Evolutionary conservation across 2,888 invertebrate species (phyloP), one percentile per base, ranked within the genome.

Genomic region (Drosophila bunnanda): DNA sequence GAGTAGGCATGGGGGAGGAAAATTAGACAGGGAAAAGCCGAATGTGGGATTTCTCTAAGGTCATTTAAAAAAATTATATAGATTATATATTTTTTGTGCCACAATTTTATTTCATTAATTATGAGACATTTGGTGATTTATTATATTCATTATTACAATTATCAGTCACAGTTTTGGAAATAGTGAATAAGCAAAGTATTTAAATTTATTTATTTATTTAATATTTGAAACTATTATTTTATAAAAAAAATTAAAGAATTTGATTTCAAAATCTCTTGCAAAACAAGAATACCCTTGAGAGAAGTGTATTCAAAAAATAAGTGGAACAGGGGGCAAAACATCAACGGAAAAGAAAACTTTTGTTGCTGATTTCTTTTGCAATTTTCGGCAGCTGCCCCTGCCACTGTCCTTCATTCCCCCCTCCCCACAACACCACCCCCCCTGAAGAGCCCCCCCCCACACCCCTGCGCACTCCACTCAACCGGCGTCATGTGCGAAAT

Each of bases 341-440:
- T 60, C 59, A 59, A 60, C 57, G 50, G 59, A 34, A 50, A 59
- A 57, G 71, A 60, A 85, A 83, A 84, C 86, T 88, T 84, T 84
- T 84, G 75, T 89, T 89, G 89, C 89, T 84, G 83, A 84, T 84
- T 84, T 84, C 83, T 84, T 84, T 84, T 76, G 82, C 89, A 88
- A 88, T 84, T 89, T 84, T 82, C 57, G 50, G 71, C 66, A 53
- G 59, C 54, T 69, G 44, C 54, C 76, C 68, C 43, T 36, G 41
- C 50, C 28, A 54, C 58, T 30, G 57, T 25, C 28, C 17, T 20
- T 0, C 22, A 22, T 4, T 15, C 25, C 10, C 13, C 15, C 30
- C n/a, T 32, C 15, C 22, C 41, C 38, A 38, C 20, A 20, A 6
- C 13, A 15, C 6, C 17, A 15, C 12, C 39, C 22, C 20, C 38